Percentiles rank a stretch among this genome's conserved stretches.
Conservation (phyloP, 2,113 vertebrate species). For the Diadophis punctatus region DNA sequence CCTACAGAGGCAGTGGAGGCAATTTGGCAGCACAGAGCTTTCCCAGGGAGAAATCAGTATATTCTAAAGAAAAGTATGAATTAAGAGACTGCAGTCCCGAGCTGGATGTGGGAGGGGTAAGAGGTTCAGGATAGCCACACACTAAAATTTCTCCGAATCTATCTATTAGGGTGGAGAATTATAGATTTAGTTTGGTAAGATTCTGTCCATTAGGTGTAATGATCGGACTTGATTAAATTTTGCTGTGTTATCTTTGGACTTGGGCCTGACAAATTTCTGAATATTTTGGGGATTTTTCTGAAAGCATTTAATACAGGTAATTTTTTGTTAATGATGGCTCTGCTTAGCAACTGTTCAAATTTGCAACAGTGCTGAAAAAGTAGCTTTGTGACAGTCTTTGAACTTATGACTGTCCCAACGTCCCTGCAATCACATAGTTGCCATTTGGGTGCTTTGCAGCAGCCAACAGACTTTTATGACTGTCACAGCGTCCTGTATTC, state of each 20-base stretch:
- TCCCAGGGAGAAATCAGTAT: neutral
- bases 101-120: neutral
- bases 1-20: neutral
- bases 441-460: neutral
- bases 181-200: neutral
- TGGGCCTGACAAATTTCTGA: neutral
- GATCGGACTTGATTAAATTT: neutral
- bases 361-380: neutral
- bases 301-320: neutral
- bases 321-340: neutral
- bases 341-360: neutral
- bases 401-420: neutral
- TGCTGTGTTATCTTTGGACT: neutral
- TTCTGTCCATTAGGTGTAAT: neutral
- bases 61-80: neutral
- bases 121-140: neutral
- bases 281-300: neutral
- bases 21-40: neutral
- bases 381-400: neutral
- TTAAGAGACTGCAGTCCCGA: neutral
- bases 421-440: neutral
- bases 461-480: neutral
- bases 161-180: neutral
- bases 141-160: neutral
- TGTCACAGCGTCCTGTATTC: neutral